Evolutionary conservation across 2,797 vertebrate genomes (phyloP).

Genomic region (Anabacerthia variegaticeps): DNA sequence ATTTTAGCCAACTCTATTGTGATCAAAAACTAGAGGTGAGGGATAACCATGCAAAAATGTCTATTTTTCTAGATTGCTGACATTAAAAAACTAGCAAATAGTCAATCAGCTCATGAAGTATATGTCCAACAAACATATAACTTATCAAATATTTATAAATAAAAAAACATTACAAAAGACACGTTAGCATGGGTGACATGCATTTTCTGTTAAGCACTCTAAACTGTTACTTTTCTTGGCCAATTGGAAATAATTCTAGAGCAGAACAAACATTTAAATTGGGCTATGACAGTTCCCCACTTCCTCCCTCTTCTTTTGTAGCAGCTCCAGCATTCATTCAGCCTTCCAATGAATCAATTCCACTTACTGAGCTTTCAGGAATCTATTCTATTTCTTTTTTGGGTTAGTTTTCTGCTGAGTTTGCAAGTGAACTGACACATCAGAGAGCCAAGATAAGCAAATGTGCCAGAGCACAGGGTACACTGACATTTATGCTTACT

Average conservation of each 20-base stretch:
- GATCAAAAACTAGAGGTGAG: background rate
- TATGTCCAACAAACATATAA: background rate
- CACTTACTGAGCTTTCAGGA: background rate
- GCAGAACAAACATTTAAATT: background rate
- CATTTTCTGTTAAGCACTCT: background rate
- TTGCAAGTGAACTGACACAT: background rate
- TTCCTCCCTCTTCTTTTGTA: background rate
- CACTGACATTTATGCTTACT: background rate
- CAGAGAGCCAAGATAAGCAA: slow-evolving; percentile 13
- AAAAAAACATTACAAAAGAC: background rate
- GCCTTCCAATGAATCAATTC: background rate
- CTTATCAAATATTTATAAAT: background rate
- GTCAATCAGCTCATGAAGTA: background rate
- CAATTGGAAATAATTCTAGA: background rate
- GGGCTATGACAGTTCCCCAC: background rate
- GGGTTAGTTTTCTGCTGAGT: slow-evolving; percentile 2
- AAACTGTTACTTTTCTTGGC: background rate
- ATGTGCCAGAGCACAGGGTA: background rate
- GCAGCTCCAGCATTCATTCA: background rate
- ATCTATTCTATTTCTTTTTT: background rate
- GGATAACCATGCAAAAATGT: background rate
- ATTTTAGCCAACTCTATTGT: background rate
- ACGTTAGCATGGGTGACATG: background rate
- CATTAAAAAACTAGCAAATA: background rate
- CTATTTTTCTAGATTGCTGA: background rate